Evolutionary conservation across 2,797 vertebrate genomes (phyloP), one percentile per base, ranked within the genome.

Genomic region (Benthosema pterotum): DNA sequence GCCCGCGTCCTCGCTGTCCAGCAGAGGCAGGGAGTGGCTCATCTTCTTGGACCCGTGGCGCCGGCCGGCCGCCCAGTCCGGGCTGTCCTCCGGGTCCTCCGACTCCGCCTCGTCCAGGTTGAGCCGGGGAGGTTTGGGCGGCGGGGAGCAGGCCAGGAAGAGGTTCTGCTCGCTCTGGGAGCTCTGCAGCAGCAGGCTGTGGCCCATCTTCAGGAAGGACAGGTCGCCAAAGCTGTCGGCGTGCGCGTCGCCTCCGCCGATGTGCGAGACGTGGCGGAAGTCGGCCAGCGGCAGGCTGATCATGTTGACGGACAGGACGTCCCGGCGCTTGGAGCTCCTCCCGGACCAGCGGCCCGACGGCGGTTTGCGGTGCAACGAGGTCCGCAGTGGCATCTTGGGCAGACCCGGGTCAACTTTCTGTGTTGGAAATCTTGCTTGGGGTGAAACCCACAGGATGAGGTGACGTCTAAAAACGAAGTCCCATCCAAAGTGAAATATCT

Each of bases 121-220:
- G 43, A 98, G 88, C 7, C 96, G 96, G 0, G 97, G 96, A 0
- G 96, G 96, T 69, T 99, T 99, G 16, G 96, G 96, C 0, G 97
- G 97, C 0, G 95, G 88, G 0, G 85, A 87, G 78, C 94, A 93
- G 62, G 91, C 86, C 77, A 93, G 80, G 72, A 95, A 90, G 25
- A 96, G 82, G 78, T 95, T 95, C 80, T 95, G 93, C 79, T 95
- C 94, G 0, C 95, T 96, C 83, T 92, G 91, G 43, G 93, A 95
- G 1, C 90, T 93, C 60, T 92, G 87, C 4, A 90, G 77, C 50
- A 95, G 87, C 38, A 96, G 84, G 15, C 76, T 82, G 8, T 92
- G 90, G 58, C 92, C 92, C 75, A 85, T 87, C 81, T 94, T 91
- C 61, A 95, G 82, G 78, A 96, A 95, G 61, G 94, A 91, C 38